Percentiles rank a stretch among this genome's conserved stretches.
phyloP scores from a whole-genome alignment of 2,797 vertebrate species.

The Hyperoplus immaculatus region DNA sequence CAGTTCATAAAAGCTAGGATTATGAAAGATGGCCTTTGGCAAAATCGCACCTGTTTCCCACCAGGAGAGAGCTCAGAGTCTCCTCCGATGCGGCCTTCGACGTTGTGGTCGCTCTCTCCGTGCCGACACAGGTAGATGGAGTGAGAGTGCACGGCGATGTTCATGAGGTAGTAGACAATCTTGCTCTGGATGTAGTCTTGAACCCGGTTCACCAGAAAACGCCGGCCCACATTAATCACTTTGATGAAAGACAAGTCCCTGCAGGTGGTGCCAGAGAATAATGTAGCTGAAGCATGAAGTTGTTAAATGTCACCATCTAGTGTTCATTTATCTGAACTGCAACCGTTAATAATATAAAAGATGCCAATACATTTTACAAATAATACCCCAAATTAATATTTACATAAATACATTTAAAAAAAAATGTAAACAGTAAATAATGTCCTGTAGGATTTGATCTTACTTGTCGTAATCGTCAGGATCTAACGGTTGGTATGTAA shows the following conservation, averaged over 20 bases:
- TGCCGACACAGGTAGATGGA: conserved; percentile 98
- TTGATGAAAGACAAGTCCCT: conserved; percentile 98
- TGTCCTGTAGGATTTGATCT: conserved; percentile 52
- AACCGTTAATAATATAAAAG: background rate
- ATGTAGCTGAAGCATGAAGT: background rate
- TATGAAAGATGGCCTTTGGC: background rate
- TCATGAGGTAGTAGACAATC: conserved; percentile 99
- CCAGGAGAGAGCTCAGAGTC: conserved; percentile 91
- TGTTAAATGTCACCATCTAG: conserved; percentile 53
- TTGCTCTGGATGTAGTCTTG: conserved; percentile 99
- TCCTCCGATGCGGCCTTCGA: conserved; percentile 92
- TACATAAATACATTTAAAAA: background rate
- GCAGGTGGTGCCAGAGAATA: conserved; percentile 11
- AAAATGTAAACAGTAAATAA: background rate
- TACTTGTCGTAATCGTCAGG: conserved; percentile 95
- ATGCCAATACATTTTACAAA: background rate
- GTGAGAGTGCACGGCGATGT: conserved; percentile 96
- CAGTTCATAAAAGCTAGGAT: conserved; percentile 18
- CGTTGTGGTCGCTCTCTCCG: conserved; percentile 94
- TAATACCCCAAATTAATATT: background rate
- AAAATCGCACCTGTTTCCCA: conserved; percentile 89
- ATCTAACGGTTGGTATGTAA: conserved; percentile 95
- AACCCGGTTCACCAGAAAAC: conserved; percentile 95
- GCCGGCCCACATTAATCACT: conserved; percentile 96
- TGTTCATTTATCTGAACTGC: conserved; percentile 40